Evolutionary conservation across 2,113 vertebrate species (phyloP), one percentile per base, ranked within the genome.

Genomic region (Spilogale gracilis): DNA sequence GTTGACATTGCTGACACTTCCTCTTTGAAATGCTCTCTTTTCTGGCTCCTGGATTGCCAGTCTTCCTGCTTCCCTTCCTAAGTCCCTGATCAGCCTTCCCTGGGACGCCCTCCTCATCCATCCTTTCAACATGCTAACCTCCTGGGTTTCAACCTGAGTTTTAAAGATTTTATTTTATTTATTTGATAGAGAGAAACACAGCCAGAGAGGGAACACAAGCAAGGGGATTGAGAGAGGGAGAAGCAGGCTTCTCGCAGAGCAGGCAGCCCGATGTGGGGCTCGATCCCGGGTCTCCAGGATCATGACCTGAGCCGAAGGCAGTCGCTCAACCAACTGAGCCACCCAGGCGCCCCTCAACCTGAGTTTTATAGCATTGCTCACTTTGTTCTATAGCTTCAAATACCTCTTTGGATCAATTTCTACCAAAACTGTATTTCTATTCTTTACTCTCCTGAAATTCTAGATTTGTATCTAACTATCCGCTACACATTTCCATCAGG

Each of bases 1-100:
- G 12, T 2, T 9, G 50, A 30, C 2, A 13, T 4, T 45, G 16
- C 43, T 9, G 20, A 48, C 14, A 32, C 0, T 3, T 11, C 30
- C 61, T 82, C 83, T 56, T n/a, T 30, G n/a, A 84, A 61, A 50
- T 12, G 25, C 8, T 52, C 12, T 20, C 74, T 61, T 76, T 76
- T 30, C 58, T 32, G 52, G 50, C n/a, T 74, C 80, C 56, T 48
- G 14, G 17, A 71, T 63, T 38, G 25, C 4, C 38, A 60, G 3
- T 16, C 18, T 52, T 78, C 23, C 20, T 43, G 25, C 17, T 88
- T 63, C 20, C 61, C 71, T 11, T 71, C 27, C 73, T 50, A 2
- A 21, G 18, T 69, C 63, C 27, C 58, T 45, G 3, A n/a, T 71
- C n/a, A 8, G 56, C 54, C 71, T 60, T 20, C 48, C 60, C 71